Evolutionary conservation across 2,797 vertebrate species (phyloP).

Genomic region (Sciurus carolinensis): DNA sequence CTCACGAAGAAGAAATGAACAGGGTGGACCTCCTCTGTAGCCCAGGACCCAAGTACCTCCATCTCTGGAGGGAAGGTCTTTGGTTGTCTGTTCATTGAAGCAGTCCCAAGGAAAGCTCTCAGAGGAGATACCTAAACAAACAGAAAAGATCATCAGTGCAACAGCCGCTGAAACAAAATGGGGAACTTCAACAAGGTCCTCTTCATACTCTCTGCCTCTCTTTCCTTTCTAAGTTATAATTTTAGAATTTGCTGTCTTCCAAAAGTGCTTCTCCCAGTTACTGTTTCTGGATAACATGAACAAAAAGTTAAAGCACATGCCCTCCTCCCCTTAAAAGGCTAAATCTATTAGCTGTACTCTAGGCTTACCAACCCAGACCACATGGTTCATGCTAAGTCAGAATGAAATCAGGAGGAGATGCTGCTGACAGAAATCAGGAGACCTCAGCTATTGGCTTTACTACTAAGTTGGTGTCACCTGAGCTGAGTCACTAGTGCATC

Average conservation of each 20-base stretch:
- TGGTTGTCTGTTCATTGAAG: conserved; percentile 83
- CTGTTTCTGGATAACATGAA: neutral
- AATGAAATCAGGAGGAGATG: neutral
- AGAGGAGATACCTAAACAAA: conserved; percentile 82
- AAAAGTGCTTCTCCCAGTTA: neutral
- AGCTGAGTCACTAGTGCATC: neutral
- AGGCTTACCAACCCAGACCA: neutral
- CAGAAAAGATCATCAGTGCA: conserved; percentile 43
- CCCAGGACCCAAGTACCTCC: conserved; percentile 87
- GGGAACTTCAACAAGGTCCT: neutral
- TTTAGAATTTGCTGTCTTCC: conserved; percentile 26
- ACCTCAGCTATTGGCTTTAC: neutral
- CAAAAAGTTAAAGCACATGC: neutral
- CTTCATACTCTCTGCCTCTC: neutral
- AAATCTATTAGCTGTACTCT: neutral
- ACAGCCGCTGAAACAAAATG: neutral
- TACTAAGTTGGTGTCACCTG: neutral
- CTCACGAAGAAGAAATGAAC: conserved; percentile 79
- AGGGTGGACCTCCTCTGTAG: conserved; percentile 84
- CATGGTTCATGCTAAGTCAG: neutral
- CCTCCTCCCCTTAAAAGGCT: neutral
- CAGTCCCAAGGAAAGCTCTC: conserved; percentile 86
- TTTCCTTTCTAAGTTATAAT: neutral
- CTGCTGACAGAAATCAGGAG: neutral
- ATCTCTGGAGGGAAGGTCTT: conserved; percentile 85